These are phyloP conservation scores for Trichosurus vulpecula DNA, from an alignment of 2,797 vertebrate genomes.

Conservation along the genomic window DNA sequence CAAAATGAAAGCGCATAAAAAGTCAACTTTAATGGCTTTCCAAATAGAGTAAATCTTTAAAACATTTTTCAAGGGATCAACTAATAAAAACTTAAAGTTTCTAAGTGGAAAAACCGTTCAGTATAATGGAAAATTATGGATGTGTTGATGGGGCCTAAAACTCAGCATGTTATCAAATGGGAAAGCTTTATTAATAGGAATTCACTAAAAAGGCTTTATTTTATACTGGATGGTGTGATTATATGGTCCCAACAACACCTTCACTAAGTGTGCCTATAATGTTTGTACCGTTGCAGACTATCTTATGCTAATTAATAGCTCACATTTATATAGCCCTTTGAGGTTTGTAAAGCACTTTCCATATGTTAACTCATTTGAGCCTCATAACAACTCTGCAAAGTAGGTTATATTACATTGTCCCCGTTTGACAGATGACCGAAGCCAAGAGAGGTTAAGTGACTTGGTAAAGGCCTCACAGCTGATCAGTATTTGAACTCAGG, in stretches of 20 bases:
- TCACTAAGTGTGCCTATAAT: not conserved
- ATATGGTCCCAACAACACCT: not conserved
- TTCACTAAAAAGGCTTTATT: constrained; percentile 21
- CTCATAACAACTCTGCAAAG: not conserved
- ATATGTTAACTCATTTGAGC: not conserved
- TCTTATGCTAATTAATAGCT: not conserved
- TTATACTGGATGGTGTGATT: not conserved
- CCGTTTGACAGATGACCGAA: not conserved
- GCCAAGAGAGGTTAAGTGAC: not conserved
- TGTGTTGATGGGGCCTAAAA: not conserved
- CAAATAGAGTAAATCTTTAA: constrained; percentile 33
- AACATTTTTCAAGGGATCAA: constrained; percentile 18
- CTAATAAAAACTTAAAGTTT: constrained; percentile 28
- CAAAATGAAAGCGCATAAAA: constrained; percentile 38
- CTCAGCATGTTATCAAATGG: not conserved
- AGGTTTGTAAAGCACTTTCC: not conserved
- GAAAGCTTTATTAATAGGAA: constrained; percentile 6
- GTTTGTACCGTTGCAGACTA: not conserved
- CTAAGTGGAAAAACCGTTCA: not conserved
- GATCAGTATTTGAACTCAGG: not conserved
- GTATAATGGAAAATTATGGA: constrained; percentile 2
- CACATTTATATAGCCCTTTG: not conserved
- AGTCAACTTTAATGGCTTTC: not conserved
- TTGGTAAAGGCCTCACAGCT: not conserved
- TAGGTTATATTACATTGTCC: not conserved